phyloP scores from a whole-genome alignment of 2,888 invertebrate genomes.

The Drosophila merina region DNA sequence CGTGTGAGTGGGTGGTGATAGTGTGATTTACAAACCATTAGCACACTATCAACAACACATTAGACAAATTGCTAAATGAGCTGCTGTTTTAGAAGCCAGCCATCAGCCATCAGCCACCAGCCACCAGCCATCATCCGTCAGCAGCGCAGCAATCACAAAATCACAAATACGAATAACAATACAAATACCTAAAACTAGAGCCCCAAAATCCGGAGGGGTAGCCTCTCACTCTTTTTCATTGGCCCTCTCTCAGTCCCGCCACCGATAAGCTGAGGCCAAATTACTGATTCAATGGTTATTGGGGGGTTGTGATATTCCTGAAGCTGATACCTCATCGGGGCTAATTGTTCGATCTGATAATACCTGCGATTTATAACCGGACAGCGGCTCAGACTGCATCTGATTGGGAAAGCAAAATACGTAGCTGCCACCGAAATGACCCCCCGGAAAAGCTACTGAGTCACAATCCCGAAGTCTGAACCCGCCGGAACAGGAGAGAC shows the following conservation, averaged over 20 bases:
- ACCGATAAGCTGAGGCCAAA: slow-evolving; percentile 34
- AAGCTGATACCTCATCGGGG: slow-evolving; percentile 10
- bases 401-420: slow-evolving; percentile 24
- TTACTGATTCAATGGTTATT: slow-evolving; percentile 33
- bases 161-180: background rate
- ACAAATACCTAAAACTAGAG: slow-evolving; percentile 8
- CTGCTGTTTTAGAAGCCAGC: slow-evolving; percentile 58
- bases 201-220: slow-evolving; percentile 7
- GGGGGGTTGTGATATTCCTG: slow-evolving; percentile 11
- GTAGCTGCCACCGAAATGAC: slow-evolving; percentile 23
- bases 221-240: background rate
- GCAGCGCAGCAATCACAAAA: background rate
- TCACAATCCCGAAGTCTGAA: background rate
- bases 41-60: slow-evolving; percentile 73
- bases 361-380: slow-evolving; percentile 3
- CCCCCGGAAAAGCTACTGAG: slow-evolving; percentile 3
- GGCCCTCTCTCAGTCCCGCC: slow-evolving; percentile 6
- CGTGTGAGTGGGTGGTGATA: slow-evolving; percentile 21
- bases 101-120: slow-evolving; percentile 18
- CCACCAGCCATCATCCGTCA: slow-evolving; percentile 3
- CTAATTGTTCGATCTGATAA: slow-evolving; percentile 61
- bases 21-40: slow-evolving; percentile 78
- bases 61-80: slow-evolving; percentile 79
- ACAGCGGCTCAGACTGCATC: background rate
- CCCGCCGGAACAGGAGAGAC: slow-evolving; percentile 6